Conservation (phyloP, 2,797 vertebrate genomes). For the Glossophaga mutica region DNA sequence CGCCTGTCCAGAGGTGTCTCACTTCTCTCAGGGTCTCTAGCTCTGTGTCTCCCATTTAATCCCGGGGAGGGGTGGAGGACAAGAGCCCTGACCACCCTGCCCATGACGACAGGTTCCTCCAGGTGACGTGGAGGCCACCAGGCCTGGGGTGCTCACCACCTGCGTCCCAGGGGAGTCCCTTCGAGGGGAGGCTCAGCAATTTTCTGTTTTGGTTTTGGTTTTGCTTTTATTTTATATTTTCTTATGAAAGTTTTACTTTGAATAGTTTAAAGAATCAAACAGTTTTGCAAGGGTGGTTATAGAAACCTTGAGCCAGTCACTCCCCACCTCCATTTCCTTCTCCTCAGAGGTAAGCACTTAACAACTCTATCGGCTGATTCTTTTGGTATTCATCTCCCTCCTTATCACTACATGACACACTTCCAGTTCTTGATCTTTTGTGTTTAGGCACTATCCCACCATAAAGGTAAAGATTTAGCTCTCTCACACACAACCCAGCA, state of each 20-base stretch:
- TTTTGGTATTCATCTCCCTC: not conserved
- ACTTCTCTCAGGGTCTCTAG: not conserved
- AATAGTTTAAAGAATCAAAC: not conserved
- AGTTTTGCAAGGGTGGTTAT: not conserved
- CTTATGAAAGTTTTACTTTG: not conserved
- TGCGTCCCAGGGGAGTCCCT: not conserved
- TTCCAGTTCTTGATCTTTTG: not conserved
- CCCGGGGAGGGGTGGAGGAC: not conserved
- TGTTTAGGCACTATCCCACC: not conserved
- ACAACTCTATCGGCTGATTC: not conserved
- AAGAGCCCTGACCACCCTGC: not conserved
- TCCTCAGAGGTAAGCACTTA: not conserved
- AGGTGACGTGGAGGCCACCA: not conserved
- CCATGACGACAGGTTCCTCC: not conserved
- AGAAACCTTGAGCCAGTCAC: not conserved
- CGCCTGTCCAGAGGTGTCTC: not conserved
- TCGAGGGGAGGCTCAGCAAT: not conserved
- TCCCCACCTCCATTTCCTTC: not conserved
- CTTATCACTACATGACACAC: not conserved
- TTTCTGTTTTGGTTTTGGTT: conserved; percentile 7
- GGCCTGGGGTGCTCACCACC: not conserved
- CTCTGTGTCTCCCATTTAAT: not conserved
- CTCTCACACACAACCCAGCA: not conserved
- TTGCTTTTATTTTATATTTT: conserved; percentile 4
- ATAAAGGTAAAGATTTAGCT: not conserved